A percentile compares a stretch with the other conserved stretches of the same genome.
phyloP scores from a whole-genome alignment of 2,113 vertebrate genomes.

The Colaptes auratus region DNA sequence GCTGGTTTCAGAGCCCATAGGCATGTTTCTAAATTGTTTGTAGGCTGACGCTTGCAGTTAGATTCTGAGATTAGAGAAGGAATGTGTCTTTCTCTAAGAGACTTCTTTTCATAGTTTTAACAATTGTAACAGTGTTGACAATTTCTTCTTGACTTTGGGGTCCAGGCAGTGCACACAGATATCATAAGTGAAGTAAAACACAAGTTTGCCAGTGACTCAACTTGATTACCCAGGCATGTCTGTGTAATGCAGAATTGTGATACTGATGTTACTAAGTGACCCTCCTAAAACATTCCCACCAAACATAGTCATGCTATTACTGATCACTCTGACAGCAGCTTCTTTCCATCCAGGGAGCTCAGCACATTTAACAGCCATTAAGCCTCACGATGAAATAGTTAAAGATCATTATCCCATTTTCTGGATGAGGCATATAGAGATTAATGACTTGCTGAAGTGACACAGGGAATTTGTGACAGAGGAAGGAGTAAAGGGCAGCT shows the following conservation, averaged over 20 bases:
- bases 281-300: conserved; percentile 32
- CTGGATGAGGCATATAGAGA: conserved; percentile 36
- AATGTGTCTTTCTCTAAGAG: not conserved
- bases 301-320: conserved; percentile 32
- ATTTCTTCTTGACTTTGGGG: not conserved
- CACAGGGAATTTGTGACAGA: conserved; percentile 22
- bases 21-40: not conserved
- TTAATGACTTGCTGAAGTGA: conserved; percentile 19
- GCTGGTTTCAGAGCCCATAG: not conserved
- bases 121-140: not conserved
- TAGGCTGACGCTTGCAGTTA: not conserved
- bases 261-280: conserved; percentile 5
- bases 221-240: not conserved
- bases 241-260: not conserved
- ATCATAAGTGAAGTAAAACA: not conserved
- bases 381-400: conserved; percentile 41
- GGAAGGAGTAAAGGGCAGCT: not conserved
- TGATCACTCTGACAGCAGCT: conserved; percentile 37
- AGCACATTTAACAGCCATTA: conserved; percentile 59
- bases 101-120: not conserved
- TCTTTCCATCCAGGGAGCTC: conserved; percentile 40
- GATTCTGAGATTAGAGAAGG: not conserved
- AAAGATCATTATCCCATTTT: conserved; percentile 59
- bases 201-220: not conserved
- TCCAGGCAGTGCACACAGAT: not conserved